A percentile compares a stretch with the other conserved stretches of the same genome.
phyloP scores from a whole-genome alignment of 2,113 vertebrate species.

The Tricholaema leucomelas region DNA sequence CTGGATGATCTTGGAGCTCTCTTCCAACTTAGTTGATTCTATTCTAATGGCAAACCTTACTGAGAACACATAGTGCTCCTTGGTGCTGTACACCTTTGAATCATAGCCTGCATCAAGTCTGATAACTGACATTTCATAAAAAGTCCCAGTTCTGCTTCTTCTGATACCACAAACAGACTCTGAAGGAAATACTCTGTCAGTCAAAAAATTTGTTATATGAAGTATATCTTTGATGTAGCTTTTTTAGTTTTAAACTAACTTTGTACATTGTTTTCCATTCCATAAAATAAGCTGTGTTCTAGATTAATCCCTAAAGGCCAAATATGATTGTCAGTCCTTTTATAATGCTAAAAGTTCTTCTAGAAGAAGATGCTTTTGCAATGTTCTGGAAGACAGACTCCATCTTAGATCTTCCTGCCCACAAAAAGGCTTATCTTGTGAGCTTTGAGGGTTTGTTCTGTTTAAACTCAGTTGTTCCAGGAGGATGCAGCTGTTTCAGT shows the following conservation, averaged over 20 bases:
- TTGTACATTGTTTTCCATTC: neutral
- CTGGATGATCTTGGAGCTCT: too few species aligned
- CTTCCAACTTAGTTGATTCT: too few species aligned
- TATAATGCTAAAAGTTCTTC: neutral
- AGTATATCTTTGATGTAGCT: neutral
- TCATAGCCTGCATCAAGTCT: rapidly evolving
- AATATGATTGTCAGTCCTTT: neutral
- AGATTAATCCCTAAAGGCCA: neutral
- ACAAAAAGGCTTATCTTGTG: neutral
- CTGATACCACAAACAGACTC: neutral
- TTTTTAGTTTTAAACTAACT: neutral
- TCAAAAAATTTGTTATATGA: neutral
- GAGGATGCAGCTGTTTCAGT: neutral
- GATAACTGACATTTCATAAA: neutral
- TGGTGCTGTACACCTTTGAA: neutral
- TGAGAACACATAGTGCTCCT: neutral
- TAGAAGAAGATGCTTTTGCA: neutral
- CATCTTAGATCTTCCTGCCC: neutral
- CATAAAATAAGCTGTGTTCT: neutral
- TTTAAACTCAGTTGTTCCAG: neutral
- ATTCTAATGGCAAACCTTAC: neutral
- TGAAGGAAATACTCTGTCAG: neutral
- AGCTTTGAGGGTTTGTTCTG: neutral
- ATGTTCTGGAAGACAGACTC: neutral
- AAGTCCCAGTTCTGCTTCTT: neutral